These are phyloP conservation scores for Andrena chrysosceles DNA, from an alignment of 2,888 invertebrate genomes.

Conservation along the genomic window DNA sequence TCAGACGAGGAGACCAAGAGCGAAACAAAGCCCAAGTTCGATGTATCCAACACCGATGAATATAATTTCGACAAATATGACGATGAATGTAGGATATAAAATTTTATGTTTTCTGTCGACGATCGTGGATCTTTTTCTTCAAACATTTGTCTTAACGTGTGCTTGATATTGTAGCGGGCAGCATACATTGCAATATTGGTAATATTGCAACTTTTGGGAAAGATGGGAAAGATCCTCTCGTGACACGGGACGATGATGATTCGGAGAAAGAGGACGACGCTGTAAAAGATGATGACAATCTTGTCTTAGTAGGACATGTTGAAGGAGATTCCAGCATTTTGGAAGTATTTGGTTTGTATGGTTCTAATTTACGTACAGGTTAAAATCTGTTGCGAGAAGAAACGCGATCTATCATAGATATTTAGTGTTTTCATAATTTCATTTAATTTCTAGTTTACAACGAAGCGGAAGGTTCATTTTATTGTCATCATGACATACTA, in stretches of 20 bases:
- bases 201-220: slow-evolving; percentile 76
- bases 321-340: slow-evolving; percentile 94
- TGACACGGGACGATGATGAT: slow-evolving; percentile 84
- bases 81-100: slow-evolving; percentile 87
- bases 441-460: slow-evolving; percentile 91
- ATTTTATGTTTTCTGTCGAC: slow-evolving; percentile 33
- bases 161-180: slow-evolving; percentile 66
- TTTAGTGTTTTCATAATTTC: slow-evolving; percentile 66
- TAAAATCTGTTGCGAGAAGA: neutral
- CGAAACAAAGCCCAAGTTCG: slow-evolving; percentile 3
- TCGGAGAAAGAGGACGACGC: slow-evolving; percentile 96
- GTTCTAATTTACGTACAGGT: neutral
- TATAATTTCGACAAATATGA: slow-evolving; percentile 92
- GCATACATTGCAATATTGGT: slow-evolving; percentile 78
- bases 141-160: slow-evolving; percentile 83
- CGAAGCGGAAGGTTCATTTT: slow-evolving; percentile 94
- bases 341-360: slow-evolving; percentile 92
- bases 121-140: neutral
- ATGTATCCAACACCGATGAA: slow-evolving; percentile 86
- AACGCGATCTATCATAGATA: neutral
- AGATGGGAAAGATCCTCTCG: slow-evolving; percentile 78
- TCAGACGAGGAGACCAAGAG: slow-evolving; percentile 56
- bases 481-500: slow-evolving; percentile 97
- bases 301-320: slow-evolving; percentile 94
- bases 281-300: slow-evolving; percentile 95